A percentile compares a stretch with the other conserved stretches of the same genome.
Evolutionary conservation across 2,113 vertebrate species (phyloP).

Genomic region (Excalfactoria chinensis): DNA sequence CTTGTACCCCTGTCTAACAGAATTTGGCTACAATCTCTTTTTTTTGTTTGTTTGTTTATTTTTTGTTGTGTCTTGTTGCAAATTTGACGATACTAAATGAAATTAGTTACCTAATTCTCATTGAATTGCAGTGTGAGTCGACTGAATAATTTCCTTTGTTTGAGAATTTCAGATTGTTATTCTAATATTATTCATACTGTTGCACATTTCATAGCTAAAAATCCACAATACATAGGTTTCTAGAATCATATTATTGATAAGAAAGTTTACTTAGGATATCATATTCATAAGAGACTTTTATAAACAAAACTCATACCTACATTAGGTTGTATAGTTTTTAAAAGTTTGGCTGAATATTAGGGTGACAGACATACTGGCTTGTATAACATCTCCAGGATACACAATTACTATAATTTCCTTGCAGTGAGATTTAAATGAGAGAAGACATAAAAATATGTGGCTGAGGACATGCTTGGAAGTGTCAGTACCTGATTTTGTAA

Average conservation of each 20-base stretch:
- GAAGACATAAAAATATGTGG: not conserved
- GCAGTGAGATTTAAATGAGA: not conserved
- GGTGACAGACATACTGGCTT: not conserved
- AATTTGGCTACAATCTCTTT: not conserved
- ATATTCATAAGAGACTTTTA: not conserved
- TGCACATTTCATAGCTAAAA: not conserved
- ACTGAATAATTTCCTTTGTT: constrained; percentile 38
- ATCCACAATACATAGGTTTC: not conserved
- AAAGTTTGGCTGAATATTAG: not conserved
- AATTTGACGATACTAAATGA: constrained; percentile 33
- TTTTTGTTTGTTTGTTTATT: constrained; percentile 7
- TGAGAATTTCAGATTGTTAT: constrained; percentile 38
- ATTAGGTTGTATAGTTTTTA: not conserved
- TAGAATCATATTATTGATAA: not conserved
- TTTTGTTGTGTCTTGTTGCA: constrained; percentile 22
- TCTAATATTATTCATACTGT: constrained; percentile 15
- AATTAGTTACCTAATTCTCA: constrained; percentile 36
- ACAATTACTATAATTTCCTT: not conserved
- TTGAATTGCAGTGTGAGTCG: constrained; percentile 20
- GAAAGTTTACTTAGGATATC: not conserved
- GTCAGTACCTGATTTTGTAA: constrained; percentile 33
- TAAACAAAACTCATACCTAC: constrained; percentile 14
- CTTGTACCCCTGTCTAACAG: not conserved
- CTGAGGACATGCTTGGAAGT: not conserved
- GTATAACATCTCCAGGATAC: not conserved